These are phyloP conservation scores for Diadegma fenestrale DNA, from an alignment of 2,888 invertebrate genomes.

Conservation along the genomic window DNA sequence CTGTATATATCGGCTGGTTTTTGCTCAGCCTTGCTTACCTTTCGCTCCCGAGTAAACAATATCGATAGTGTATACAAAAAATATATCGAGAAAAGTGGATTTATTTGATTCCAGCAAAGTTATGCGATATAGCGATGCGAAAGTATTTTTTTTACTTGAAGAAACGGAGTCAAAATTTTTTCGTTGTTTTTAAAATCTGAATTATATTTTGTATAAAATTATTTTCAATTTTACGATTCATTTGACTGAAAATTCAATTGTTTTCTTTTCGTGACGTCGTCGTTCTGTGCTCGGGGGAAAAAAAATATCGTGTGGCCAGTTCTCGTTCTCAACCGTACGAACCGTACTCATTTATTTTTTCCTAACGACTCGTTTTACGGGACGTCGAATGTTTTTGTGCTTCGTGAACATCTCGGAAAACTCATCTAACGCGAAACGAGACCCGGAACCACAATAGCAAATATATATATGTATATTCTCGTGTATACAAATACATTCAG, in stretches of 20 bases:
- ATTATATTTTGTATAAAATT: background rate
- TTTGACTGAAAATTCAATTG: background rate
- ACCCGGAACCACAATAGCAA: conserved; percentile 50
- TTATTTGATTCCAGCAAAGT: conserved; percentile 41
- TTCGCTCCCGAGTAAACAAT: conserved; percentile 16
- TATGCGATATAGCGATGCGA: no score
- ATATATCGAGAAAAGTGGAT: conserved; percentile 14
- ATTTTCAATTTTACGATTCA: background rate
- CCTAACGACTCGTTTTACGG: conserved; percentile 27
- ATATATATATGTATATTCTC: background rate
- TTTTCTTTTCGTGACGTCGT: background rate
- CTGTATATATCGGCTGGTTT: background rate
- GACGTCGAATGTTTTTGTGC: conserved; percentile 68
- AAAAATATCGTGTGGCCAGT: background rate
- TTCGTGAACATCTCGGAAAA: conserved; percentile 53
- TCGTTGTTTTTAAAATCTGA: background rate
- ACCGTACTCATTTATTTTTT: conserved; percentile 38
- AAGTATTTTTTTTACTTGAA: no score
- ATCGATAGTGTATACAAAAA: conserved; percentile 18
- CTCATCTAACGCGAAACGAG: conserved; percentile 67
- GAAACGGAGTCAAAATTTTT: background rate
- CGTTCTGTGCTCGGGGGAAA: background rate
- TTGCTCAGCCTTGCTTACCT: conserved; percentile 16
- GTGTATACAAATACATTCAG: background rate
- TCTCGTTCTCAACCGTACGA: background rate